These are phyloP conservation scores for Xiphydria camelus DNA, from an alignment of 2,888 invertebrate species.

Conservation along the genomic window DNA sequence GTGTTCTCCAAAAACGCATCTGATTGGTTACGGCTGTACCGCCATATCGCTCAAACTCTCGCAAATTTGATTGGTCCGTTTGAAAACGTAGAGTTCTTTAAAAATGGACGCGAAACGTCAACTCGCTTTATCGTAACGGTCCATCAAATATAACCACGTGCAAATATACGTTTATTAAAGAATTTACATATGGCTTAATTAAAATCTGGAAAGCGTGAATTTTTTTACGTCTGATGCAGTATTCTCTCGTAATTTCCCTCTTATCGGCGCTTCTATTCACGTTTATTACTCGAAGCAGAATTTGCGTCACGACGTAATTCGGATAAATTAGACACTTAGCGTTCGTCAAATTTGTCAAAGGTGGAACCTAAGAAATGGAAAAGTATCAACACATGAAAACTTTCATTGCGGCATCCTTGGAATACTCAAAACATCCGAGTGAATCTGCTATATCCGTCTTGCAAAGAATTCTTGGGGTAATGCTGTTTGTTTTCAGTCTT, in stretches of 20 bases:
- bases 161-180: neutral
- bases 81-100: conserved; percentile 25
- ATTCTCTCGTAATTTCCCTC: neutral
- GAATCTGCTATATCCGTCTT: conserved; percentile 45
- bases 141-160: neutral
- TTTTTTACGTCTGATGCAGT: too few relatives aligned
- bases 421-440: conserved; percentile 46
- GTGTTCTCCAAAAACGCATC: too few relatives aligned
- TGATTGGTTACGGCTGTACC: too few relatives aligned
- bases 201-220: too few relatives aligned
- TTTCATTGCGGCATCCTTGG: conserved; percentile 44
- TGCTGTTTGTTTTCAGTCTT: neutral
- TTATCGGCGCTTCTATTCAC: neutral
- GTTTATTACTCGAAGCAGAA: neutral
- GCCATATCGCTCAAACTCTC: too few relatives aligned
- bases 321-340: neutral
- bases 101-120: conserved; percentile 26
- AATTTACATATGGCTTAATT: conserved; percentile 11
- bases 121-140: neutral
- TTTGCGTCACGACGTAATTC: neutral
- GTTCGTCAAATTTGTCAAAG: conserved; percentile 1
- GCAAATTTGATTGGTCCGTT: conserved; percentile 28
- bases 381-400: conserved; percentile 44
- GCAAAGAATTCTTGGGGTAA: conserved; percentile 51
- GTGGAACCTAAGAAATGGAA: conserved; percentile 34